These are phyloP conservation scores for Anthoptus insignis DNA, from an alignment of 2,888 invertebrate species.

Conservation along the genomic window DNA sequence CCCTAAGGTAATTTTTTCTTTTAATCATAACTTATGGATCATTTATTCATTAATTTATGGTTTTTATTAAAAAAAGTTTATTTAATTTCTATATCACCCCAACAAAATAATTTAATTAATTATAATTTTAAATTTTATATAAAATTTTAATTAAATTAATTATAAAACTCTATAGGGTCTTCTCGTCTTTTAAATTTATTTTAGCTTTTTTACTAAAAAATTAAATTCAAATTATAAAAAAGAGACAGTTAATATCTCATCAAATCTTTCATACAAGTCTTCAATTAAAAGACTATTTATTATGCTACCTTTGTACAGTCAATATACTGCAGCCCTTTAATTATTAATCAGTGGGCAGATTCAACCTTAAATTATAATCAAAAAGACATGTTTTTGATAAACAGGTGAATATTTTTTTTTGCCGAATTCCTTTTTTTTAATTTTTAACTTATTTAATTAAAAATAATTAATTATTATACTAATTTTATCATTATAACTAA, in stretches of 20 bases:
- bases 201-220: slow-evolving; percentile 89
- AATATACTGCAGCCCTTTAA: slow-evolving; percentile 92
- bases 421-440: slow-evolving; percentile 92
- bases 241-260: slow-evolving; percentile 89
- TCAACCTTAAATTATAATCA: slow-evolving; percentile 64
- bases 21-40: slow-evolving; percentile 88
- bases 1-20: slow-evolving; percentile 93
- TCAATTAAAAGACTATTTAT: slow-evolving; percentile 92
- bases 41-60: slow-evolving; percentile 75
- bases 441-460: slow-evolving; percentile 86
- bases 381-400: slow-evolving; percentile 93
- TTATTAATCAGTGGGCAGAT: slow-evolving; percentile 90
- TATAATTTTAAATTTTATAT: slow-evolving; percentile 61
- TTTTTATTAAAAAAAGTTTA: slow-evolving; percentile 73
- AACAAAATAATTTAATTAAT: slow-evolving; percentile 83
- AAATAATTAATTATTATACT: slow-evolving; percentile 89
- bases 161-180: slow-evolving; percentile 92
- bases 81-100: slow-evolving; percentile 89
- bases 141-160: slow-evolving; percentile 70
- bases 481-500: slow-evolving; percentile 87
- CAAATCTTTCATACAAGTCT: slow-evolving; percentile 92
- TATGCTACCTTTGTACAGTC: slow-evolving; percentile 61
- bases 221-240: slow-evolving; percentile 72
- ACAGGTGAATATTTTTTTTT: slow-evolving; percentile 89
- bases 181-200: slow-evolving; percentile 90